Conservation (phyloP, 2,113 vertebrate species). For the Ageneiosus marmoratus region DNA sequence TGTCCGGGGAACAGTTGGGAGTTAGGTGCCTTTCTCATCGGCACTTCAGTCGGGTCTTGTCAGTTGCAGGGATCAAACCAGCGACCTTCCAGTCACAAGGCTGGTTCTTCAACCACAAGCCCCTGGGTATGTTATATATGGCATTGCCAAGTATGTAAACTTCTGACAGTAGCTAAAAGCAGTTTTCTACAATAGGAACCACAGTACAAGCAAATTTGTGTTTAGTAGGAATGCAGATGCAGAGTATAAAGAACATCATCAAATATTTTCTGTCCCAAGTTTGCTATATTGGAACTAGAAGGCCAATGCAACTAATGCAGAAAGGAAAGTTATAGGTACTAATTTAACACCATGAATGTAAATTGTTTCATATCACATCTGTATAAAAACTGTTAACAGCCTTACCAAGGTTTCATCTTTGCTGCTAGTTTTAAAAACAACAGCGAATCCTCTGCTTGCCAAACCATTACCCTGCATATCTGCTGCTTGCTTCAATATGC, state of each 20-base stretch:
- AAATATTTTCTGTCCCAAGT: background rate
- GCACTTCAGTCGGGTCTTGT: too few relatives aligned
- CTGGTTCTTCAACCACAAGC: too few relatives aligned
- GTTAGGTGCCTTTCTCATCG: too few relatives aligned
- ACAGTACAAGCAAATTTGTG: too few relatives aligned
- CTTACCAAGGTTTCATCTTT: conserved; percentile 64
- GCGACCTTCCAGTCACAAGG: too few relatives aligned
- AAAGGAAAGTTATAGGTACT: background rate
- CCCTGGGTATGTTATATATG: too few relatives aligned
- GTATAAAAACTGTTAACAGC: background rate
- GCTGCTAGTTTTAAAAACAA: conserved; percentile 72
- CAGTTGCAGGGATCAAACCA: too few relatives aligned
- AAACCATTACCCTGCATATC: conserved; percentile 70
- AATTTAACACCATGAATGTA: background rate
- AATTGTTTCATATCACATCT: background rate
- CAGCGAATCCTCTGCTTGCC: conserved; percentile 58
- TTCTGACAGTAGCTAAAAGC: too few relatives aligned
- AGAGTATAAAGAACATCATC: background rate
- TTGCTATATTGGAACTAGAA: background rate
- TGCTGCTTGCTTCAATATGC: conserved; percentile 70
- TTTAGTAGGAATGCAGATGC: background rate
- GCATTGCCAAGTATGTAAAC: too few relatives aligned
- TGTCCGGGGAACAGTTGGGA: too few relatives aligned
- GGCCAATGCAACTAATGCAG: background rate
- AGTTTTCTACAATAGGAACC: too few relatives aligned